Conservation (phyloP, 2,888 invertebrate genomes). For the Acleris cristana region DNA sequence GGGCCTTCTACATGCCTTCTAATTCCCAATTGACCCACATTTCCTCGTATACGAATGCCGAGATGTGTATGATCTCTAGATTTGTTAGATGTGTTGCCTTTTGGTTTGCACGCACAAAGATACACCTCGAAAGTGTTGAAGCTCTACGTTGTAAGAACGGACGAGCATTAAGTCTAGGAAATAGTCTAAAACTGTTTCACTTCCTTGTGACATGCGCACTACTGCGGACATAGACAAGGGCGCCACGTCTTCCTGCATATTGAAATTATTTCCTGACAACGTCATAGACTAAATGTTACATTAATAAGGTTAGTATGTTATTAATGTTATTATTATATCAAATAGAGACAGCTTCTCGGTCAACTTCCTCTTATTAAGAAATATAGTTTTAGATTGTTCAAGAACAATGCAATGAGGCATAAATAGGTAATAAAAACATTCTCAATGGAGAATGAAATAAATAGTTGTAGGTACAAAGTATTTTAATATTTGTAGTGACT, state of each 20-base stretch:
- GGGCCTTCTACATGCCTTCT: too few relatives aligned
- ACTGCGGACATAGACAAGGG: slow-evolving; percentile 54
- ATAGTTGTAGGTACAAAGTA: too few relatives aligned
- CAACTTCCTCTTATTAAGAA: background rate
- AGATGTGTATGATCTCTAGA: too few relatives aligned
- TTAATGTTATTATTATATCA: background rate
- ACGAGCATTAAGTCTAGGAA: slow-evolving; percentile 52
- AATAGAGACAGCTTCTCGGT: background rate
- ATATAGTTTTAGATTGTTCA: too few relatives aligned
- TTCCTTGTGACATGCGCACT: slow-evolving; percentile 53
- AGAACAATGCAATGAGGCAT: background rate
- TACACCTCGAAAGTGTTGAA: too few relatives aligned
- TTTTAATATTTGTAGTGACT: too few relatives aligned
- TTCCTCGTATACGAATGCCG: too few relatives aligned
- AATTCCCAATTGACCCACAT: too few relatives aligned
- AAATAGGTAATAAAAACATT: background rate
- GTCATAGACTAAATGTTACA: background rate
- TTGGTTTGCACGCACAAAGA: too few relatives aligned
- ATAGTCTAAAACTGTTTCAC: slow-evolving; percentile 49
- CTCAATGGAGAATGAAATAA: too few relatives aligned
- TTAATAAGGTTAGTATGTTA: background rate
- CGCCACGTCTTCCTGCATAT: slow-evolving; percentile 56
- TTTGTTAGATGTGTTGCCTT: too few relatives aligned
- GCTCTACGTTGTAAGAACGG: slow-evolving; percentile 8
- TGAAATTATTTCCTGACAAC: slow-evolving; percentile 13